These are phyloP conservation scores for Drosophila santomea DNA, from an alignment of 1,140 invertebrate genomes.

Conservation along the genomic window DNA sequence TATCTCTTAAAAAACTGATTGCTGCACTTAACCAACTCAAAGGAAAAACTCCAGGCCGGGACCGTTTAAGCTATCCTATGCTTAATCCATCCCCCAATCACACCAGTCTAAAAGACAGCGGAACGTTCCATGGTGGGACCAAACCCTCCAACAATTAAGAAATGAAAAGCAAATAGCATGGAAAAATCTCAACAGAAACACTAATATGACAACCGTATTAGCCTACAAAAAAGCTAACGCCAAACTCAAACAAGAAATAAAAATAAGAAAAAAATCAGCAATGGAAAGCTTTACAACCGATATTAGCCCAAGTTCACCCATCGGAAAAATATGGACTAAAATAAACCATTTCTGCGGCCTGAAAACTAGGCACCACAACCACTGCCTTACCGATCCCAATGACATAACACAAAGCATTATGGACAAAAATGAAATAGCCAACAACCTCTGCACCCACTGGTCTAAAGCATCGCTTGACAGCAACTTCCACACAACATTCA, in stretches of 20 bases:
- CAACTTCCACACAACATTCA: background rate
- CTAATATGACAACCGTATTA: too few species aligned
- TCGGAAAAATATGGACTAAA: too few species aligned
- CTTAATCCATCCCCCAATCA: slow-evolving; percentile 9
- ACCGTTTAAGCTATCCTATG: too few species aligned
- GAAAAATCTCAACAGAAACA: too few species aligned
- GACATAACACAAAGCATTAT: slow-evolving; percentile 9
- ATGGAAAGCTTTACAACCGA: background rate
- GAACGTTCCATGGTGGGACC: too few species aligned
- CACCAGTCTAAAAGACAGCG: background rate
- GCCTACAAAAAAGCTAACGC: background rate
- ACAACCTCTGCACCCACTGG: slow-evolving; percentile 2
- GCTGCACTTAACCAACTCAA: too few species aligned
- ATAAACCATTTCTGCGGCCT: slow-evolving; percentile 15
- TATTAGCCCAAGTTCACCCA: background rate
- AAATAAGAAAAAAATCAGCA: too few species aligned
- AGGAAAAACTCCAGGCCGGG: too few species aligned
- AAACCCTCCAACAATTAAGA: too few species aligned
- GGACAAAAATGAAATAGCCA: slow-evolving; percentile 6
- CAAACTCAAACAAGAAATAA: background rate
- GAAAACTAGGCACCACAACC: background rate
- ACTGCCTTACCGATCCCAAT: slow-evolving; percentile 17
- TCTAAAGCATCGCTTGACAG: slow-evolving; percentile 5
- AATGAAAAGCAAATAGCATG: too few species aligned
- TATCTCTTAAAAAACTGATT: too few species aligned